Evolutionary conservation across 2,113 vertebrate species (phyloP).

Genomic region (Sceloporus tristichus): DNA sequence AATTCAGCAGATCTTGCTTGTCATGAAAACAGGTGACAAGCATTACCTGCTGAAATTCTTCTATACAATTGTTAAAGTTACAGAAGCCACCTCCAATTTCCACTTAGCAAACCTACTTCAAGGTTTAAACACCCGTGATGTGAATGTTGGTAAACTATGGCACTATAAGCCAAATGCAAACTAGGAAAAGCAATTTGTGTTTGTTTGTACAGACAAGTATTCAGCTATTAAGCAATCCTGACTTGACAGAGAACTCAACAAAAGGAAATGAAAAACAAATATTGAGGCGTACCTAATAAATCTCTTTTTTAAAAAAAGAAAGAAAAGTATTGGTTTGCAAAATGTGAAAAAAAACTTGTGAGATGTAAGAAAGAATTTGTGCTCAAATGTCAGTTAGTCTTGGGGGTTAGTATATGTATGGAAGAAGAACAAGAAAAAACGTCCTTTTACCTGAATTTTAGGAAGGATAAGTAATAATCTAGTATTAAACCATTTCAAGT

Average conservation of each 20-base stretch:
- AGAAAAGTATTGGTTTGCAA: conserved; percentile 34
- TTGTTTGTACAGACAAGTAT: neutral
- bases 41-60: no score
- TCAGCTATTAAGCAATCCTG: neutral
- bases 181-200: neutral
- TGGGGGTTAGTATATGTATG: no score
- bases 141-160: neutral
- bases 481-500: neutral
- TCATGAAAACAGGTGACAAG: no score
- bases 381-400: conserved; percentile 48
- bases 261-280: neutral
- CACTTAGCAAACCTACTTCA: no score
- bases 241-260: fast-evolving
- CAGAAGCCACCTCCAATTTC: no score
- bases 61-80: no score
- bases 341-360: neutral
- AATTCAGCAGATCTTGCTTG: no score
- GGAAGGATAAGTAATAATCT: conserved; percentile 1
- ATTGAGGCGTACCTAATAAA: neutral
- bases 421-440: conserved; percentile 34
- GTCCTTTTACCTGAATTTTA: conserved; percentile 43
- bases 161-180: neutral
- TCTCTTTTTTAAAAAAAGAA: conserved; percentile 20
- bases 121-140: neutral
- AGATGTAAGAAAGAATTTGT: neutral